A percentile compares a stretch with the other conserved stretches of the same genome.
These are phyloP conservation scores for Notoglanidium macrostoma DNA, from an alignment of 2,797 vertebrate genomes.

Conservation along the genomic window DNA sequence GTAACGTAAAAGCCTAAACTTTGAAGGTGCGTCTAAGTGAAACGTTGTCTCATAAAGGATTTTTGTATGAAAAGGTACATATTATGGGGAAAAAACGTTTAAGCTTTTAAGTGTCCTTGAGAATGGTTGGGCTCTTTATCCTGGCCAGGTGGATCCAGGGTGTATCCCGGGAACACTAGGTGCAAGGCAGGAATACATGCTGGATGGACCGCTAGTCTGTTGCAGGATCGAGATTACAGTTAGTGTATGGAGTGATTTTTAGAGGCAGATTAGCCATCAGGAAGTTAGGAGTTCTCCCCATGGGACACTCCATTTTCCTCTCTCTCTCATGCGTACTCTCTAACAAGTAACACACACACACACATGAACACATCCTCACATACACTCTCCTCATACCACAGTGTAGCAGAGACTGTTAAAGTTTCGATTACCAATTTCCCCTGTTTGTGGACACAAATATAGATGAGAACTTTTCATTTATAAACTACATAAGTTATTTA, in stretches of 20 bases:
- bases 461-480: not conserved
- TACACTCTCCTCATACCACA: not conserved
- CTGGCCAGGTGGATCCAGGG: not conserved
- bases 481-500: not conserved
- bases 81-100: not conserved
- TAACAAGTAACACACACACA: not conserved
- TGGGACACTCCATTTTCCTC: not conserved
- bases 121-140: not conserved
- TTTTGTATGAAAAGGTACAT: not conserved
- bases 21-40: not conserved
- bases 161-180: not conserved
- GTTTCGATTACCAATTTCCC: not conserved
- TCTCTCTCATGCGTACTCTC: not conserved
- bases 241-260: constrained; percentile 11
- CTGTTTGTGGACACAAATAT: not conserved
- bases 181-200: not conserved
- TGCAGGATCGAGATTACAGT: not conserved
- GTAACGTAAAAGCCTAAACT: not conserved
- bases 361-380: not conserved
- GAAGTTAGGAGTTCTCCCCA: not conserved
- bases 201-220: not conserved
- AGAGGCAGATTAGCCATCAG: not conserved
- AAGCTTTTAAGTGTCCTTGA: too few species aligned
- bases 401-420: not conserved
- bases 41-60: not conserved